phyloP scores from a whole-genome alignment of 1,140 invertebrate species.

The Pseudomyrmex sp. region DNA sequence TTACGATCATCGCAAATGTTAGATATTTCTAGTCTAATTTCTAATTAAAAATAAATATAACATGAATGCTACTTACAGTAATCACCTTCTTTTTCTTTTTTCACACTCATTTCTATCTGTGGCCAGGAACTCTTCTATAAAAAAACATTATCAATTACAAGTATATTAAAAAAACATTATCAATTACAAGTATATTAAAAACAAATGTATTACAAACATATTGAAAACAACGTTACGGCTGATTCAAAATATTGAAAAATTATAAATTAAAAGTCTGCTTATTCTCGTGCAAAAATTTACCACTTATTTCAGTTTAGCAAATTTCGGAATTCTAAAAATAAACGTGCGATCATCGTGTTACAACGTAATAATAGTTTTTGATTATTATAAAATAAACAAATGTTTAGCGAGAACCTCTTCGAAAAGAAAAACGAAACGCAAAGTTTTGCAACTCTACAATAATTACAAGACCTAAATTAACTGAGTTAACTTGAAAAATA shows the following conservation, averaged over 20 bases:
- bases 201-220: neutral
- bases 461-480: too few relatives aligned
- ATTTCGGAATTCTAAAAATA: neutral
- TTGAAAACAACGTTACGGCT: neutral
- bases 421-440: neutral
- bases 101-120: neutral
- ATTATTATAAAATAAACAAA: neutral
- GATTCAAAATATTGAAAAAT: neutral
- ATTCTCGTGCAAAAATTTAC: neutral
- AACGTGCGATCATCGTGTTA: neutral
- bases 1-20: neutral
- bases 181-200: too few relatives aligned
- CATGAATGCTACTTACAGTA: slow-evolving; percentile 20
- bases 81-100: too few relatives aligned
- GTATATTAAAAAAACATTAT: slow-evolving; percentile 9
- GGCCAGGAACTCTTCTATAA: slow-evolving; percentile 80
- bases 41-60: neutral
- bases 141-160: slow-evolving; percentile 5
- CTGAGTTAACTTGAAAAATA: neutral
- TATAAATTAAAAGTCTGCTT: slow-evolving; percentile 4
- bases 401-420: too few relatives aligned
- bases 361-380: neutral
- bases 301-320: too few relatives aligned
- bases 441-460: neutral
- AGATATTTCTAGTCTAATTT: neutral